phyloP scores from a whole-genome alignment of 2,113 vertebrate genomes.

The Halcyon senegalensis region DNA sequence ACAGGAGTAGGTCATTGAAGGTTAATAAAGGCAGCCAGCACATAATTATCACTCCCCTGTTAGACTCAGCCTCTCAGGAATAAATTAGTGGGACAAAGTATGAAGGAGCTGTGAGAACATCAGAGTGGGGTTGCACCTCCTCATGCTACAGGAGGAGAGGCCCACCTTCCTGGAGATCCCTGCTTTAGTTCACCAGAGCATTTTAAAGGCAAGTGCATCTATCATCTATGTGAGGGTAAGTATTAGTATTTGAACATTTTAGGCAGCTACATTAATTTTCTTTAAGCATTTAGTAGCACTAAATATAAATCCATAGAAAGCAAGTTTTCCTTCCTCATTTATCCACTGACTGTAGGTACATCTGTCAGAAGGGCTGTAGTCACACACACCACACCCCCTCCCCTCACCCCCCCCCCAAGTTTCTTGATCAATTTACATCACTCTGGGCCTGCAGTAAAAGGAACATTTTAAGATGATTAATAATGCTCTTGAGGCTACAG shows the following conservation, averaged over 20 bases:
- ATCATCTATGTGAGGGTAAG: background rate
- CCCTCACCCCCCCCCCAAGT: background rate
- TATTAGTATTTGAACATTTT: background rate
- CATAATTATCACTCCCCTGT: conserved; percentile 3
- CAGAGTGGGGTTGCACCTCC: background rate
- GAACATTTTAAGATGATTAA: conserved; percentile 29
- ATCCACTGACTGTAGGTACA: background rate
- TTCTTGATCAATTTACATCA: conserved; percentile 8
- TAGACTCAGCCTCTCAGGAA: conserved; percentile 12
- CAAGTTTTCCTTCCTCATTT: background rate
- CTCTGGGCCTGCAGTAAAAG: background rate
- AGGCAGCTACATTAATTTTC: background rate
- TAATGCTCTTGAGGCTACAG: conserved; percentile 28
- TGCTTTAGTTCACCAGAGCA: background rate
- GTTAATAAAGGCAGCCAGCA: conserved; percentile 43
- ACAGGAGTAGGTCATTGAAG: background rate
- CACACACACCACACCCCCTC: background rate
- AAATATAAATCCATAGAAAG: background rate
- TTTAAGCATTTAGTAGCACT: background rate
- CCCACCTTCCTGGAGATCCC: background rate
- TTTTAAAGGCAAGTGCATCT: background rate
- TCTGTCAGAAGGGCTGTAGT: background rate
- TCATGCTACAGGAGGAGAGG: background rate
- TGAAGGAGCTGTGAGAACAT: background rate
- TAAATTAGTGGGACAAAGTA: conserved; percentile 8